Evolutionary conservation across 2,113 vertebrate species (phyloP).

Genomic region (Falcunculus frontatus): DNA sequence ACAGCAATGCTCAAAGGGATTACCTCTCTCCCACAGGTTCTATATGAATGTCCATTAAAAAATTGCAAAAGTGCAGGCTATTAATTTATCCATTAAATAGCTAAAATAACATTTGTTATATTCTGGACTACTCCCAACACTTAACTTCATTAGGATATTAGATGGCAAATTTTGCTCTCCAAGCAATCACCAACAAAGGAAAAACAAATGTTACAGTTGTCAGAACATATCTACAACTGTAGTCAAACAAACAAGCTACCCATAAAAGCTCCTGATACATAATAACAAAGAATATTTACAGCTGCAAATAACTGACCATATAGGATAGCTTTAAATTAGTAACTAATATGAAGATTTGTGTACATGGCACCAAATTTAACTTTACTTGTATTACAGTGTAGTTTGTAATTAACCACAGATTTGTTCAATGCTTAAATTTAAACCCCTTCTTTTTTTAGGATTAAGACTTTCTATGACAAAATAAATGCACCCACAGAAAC

Average conservation of each 20-base stretch:
- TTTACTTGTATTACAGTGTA: conserved; percentile 21
- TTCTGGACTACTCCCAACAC: background rate
- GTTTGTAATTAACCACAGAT: conserved; percentile 14
- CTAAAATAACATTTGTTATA: conserved; percentile 8
- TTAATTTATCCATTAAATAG: conserved; percentile 38
- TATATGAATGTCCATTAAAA: background rate
- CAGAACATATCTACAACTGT: background rate
- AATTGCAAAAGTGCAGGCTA: background rate
- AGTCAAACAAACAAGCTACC: background rate
- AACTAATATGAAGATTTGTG: background rate
- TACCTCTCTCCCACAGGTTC: background rate
- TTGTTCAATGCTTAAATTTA: conserved; percentile 4
- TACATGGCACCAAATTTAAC: conserved; percentile 36
- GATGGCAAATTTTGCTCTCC: conserved; percentile 29
- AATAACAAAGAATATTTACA: conserved; percentile 31
- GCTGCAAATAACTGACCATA: conserved; percentile 14
- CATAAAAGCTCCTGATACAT: conserved; percentile 10
- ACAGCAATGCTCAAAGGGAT: background rate
- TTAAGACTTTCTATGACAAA: conserved; percentile 2
- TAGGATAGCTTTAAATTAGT: conserved; percentile 27
- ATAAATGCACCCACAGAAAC: conserved; percentile 21
- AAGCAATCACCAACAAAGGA: conserved; percentile 12
- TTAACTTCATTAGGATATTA: background rate
- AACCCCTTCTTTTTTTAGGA: background rate
- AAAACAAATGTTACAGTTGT: background rate